phyloP scores from a whole-genome alignment of 2,797 vertebrate species.

The Tokudaia muenninki region DNA sequence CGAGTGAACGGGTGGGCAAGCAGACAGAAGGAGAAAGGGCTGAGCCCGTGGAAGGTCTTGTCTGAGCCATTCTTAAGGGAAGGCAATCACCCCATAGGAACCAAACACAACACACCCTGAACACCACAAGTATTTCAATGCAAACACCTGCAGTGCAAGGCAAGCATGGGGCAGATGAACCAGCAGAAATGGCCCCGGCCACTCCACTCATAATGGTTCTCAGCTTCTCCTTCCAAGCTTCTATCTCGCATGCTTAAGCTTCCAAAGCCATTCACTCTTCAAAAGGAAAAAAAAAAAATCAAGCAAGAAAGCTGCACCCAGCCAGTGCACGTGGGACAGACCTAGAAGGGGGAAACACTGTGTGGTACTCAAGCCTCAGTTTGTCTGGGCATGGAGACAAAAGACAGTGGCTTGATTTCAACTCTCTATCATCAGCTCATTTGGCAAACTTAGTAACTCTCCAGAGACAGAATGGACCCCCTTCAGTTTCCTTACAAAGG shows the following conservation, averaged over 20 bases:
- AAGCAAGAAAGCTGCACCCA: constrained; percentile 32
- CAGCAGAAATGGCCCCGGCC: not conserved
- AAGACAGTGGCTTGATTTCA: not conserved
- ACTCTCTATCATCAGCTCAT: not conserved
- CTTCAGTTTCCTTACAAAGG: not conserved
- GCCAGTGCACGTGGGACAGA: constrained; percentile 78
- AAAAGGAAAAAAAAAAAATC: constrained; percentile 53
- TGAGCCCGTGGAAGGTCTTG: not conserved
- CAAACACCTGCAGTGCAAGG: not conserved
- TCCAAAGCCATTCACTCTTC: constrained; percentile 62
- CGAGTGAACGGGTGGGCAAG: not conserved
- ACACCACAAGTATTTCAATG: not conserved
- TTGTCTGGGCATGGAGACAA: not conserved
- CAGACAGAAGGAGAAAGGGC: not conserved
- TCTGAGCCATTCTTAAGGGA: not conserved
- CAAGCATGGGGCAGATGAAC: not conserved
- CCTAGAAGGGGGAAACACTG: constrained; percentile 18
- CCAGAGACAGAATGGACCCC: not conserved
- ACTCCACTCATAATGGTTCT: not conserved
- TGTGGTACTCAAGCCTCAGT: not conserved
- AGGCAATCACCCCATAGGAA: not conserved
- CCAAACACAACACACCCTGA: not conserved
- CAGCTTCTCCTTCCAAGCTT: not conserved
- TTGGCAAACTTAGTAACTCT: not conserved
- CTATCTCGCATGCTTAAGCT: constrained; percentile 57